Evolutionary conservation across 2,888 invertebrate genomes (phyloP).

Genomic region (Scelioninae gen. 1): DNA sequence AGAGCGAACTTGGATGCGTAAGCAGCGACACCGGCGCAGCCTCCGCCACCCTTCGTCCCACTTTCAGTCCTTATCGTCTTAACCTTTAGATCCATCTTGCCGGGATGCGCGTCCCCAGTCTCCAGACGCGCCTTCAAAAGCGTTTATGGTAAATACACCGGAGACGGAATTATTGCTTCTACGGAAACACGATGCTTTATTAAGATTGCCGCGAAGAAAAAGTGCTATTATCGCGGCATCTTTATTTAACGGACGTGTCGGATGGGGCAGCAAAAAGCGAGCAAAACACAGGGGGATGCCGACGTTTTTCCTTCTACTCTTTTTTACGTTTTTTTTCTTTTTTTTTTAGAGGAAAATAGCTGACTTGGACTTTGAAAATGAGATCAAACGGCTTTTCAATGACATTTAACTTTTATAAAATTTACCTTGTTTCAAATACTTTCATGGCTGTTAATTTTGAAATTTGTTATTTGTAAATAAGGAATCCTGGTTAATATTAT

Average conservation of each 20-base stretch:
- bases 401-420: no score
- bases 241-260: constrained; percentile 66
- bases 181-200: constrained; percentile 68
- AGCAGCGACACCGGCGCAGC: constrained; percentile 36
- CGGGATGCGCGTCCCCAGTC: constrained; percentile 46
- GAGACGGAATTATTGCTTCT: constrained; percentile 69
- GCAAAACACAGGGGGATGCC: constrained; percentile 14
- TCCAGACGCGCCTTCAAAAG: constrained; percentile 63
- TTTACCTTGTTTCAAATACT: no score
- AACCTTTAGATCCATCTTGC: constrained; percentile 54
- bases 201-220: constrained; percentile 66
- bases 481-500: no score
- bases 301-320: no score
- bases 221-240: constrained; percentile 63
- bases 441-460: no score
- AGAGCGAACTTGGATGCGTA: constrained; percentile 61
- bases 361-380: no score
- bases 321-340: no score
- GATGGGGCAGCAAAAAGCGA: constrained; percentile 49
- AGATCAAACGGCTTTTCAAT: no score
- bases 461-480: no score
- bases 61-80: constrained; percentile 68
- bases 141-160: constrained; percentile 71
- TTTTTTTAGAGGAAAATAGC: no score
- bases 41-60: constrained; percentile 59